Percentiles rank a stretch among this genome's conserved stretches.
Evolutionary conservation across 2,113 vertebrate genomes (phyloP).

Genomic region (Apaloderma vittatum): DNA sequence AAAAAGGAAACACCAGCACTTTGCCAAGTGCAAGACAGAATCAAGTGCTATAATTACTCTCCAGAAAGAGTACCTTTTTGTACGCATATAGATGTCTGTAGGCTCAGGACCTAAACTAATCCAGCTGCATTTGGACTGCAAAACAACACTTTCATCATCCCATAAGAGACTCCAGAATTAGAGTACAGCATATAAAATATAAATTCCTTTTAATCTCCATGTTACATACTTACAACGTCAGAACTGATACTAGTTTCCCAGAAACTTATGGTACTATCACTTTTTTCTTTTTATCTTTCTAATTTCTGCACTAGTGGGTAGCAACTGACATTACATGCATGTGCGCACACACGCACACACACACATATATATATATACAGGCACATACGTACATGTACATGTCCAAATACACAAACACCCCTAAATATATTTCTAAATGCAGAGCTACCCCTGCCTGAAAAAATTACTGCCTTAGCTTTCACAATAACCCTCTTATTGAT

Average conservation of each 20-base stretch:
- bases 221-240: accelerated
- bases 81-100: accelerated
- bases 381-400: accelerated
- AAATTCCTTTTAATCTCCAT: background rate
- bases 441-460: background rate
- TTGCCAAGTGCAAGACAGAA: background rate
- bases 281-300: background rate
- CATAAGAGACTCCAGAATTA: background rate
- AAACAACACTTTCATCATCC: background rate
- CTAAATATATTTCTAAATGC: background rate
- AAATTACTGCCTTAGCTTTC: background rate
- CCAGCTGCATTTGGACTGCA: too few relatives aligned
- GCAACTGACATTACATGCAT: background rate
- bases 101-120: background rate
- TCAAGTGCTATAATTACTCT: background rate
- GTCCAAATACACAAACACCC: background rate
- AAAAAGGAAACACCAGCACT: background rate
- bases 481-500: background rate
- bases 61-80: accelerated
- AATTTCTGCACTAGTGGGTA: background rate
- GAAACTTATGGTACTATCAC: accelerated
- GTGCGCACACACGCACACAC: accelerated
- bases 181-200: background rate
- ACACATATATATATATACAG: background rate
- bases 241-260: background rate